phyloP scores from a whole-genome alignment of 2,113 vertebrate species.

The Campylomormyrus tamandua region DNA sequence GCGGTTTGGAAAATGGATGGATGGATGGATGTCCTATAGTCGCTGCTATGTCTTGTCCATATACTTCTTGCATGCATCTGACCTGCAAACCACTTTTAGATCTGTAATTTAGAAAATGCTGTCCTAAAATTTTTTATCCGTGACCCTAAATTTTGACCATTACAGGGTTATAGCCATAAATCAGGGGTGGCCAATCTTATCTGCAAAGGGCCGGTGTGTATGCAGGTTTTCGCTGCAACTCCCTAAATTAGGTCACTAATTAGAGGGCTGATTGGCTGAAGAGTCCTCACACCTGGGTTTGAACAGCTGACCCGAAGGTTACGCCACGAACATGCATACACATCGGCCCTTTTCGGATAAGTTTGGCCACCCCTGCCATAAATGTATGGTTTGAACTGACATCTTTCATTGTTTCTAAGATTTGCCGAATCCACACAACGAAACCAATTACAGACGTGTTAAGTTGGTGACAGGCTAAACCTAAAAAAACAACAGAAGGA shows the following conservation, averaged over 20 bases:
- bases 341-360: too few relatives aligned
- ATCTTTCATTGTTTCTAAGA: not conserved
- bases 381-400: not conserved
- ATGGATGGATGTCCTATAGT: not conserved
- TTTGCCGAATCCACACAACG: not conserved
- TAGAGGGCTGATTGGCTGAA: too few relatives aligned
- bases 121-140: not conserved
- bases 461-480: not conserved
- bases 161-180: not conserved
- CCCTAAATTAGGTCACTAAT: too few relatives aligned
- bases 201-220: too few relatives aligned
- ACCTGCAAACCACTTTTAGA: not conserved
- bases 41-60: not conserved
- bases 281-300: too few relatives aligned
- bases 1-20: too few relatives aligned
- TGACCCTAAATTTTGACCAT: not conserved
- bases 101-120: not conserved
- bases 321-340: too few relatives aligned
- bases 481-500: not conserved
- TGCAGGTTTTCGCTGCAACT: too few relatives aligned
- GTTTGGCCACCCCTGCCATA: not conserved
- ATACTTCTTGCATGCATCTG: not conserved
- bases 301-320: too few relatives aligned
- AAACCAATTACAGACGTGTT: not conserved
- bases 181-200: too few relatives aligned